phyloP scores from a whole-genome alignment of 1,140 invertebrate species.

The Saccostrea echinata region DNA sequence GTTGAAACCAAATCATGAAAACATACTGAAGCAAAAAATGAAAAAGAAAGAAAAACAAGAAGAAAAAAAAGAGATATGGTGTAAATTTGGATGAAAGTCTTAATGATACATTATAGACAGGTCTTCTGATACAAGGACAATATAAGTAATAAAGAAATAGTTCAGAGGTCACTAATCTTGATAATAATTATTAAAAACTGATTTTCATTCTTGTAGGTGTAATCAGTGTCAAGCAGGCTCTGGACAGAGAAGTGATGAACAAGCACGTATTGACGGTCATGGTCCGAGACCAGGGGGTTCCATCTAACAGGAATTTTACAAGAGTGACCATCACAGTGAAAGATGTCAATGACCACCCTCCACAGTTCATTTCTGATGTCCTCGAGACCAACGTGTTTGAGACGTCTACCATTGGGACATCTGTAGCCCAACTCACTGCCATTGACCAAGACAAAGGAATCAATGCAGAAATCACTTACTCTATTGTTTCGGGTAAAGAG shows the following conservation, averaged over 20 bases:
- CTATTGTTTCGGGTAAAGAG: slow-evolving; percentile 86
- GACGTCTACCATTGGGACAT: slow-evolving; percentile 77
- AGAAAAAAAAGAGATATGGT: too few relatives aligned
- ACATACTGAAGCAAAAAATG: not conserved
- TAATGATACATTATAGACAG: too few relatives aligned
- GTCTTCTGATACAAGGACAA: too few relatives aligned
- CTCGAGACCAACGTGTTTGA: slow-evolving; percentile 76
- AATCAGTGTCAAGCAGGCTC: slow-evolving; percentile 85
- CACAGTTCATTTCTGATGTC: slow-evolving; percentile 87
- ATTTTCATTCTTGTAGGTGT: slow-evolving; percentile 75
- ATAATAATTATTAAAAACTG: too few relatives aligned
- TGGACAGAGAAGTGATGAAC: slow-evolving; percentile 90
- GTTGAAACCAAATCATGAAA: slow-evolving; percentile 1
- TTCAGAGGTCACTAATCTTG: too few relatives aligned
- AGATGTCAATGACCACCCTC: slow-evolving; percentile 94
- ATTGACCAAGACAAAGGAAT: slow-evolving; percentile 90
- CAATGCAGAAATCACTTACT: slow-evolving; percentile 90
- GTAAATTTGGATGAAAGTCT: too few relatives aligned
- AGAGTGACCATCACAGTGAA: slow-evolving; percentile 89
- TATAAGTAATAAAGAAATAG: too few relatives aligned
- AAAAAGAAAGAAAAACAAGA: not conserved
- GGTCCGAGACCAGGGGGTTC: slow-evolving; percentile 93
- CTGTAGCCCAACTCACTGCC: slow-evolving; percentile 85
- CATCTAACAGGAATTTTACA: slow-evolving; percentile 91
- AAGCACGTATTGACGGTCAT: slow-evolving; percentile 93